Evolutionary conservation across 2,888 invertebrate species (phyloP).

Genomic region (Pogonocherus hispidulus): DNA sequence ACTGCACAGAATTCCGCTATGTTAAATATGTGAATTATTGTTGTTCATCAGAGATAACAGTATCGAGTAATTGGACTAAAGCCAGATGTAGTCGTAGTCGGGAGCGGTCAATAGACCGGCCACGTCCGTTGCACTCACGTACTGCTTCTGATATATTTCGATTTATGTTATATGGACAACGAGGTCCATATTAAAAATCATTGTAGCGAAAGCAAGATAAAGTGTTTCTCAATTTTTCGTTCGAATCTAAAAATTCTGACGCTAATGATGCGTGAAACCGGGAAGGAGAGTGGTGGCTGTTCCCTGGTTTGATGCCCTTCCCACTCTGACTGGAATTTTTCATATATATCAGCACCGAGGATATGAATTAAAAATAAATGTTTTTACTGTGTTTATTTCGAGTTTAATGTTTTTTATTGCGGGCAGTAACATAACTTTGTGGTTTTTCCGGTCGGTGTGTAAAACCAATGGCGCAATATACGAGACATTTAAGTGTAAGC

Average conservation of each 20-base stretch:
- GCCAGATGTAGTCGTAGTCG: conserved; percentile 41
- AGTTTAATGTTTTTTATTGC: conserved; percentile 13
- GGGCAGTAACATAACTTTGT: neutral
- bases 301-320: conserved; percentile 32
- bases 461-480: neutral
- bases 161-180: conserved; percentile 56
- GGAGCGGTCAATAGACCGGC: conserved; percentile 44
- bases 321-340: conserved; percentile 44
- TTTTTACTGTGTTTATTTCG: conserved; percentile 8
- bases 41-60: conserved; percentile 47
- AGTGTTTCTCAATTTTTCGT: conserved; percentile 60
- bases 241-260: conserved; percentile 49
- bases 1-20: conserved; percentile 41
- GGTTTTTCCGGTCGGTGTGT: neutral
- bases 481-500: too few relatives aligned
- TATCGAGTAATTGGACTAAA: conserved; percentile 43
- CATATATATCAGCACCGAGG: conserved; percentile 28
- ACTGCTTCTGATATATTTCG: conserved; percentile 55
- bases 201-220: conserved; percentile 64
- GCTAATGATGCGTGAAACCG: conserved; percentile 60
- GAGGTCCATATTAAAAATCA: conserved; percentile 61
- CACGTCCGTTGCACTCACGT: conserved; percentile 51
- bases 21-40: conserved; percentile 48
- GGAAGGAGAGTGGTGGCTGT: conserved; percentile 38
- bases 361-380: conserved; percentile 19